A percentile compares a stretch with the other conserved stretches of the same genome.
These are phyloP conservation scores for Trisateles emortualis DNA, from an alignment of 2,888 invertebrate species.

Conservation along the genomic window DNA sequence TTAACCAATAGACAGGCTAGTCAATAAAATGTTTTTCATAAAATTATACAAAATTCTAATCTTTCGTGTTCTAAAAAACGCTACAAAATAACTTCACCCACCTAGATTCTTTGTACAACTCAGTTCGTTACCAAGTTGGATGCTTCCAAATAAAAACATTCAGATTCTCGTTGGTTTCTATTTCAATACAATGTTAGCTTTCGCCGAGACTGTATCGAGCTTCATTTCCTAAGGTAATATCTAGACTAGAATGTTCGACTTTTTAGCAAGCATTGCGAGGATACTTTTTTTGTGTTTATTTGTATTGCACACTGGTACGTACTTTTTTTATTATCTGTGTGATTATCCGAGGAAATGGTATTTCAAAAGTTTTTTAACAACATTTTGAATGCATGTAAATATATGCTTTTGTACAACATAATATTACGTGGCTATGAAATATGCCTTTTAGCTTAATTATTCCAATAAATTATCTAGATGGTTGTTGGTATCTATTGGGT, in stretches of 20 bases:
- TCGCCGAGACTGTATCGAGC: constrained; percentile 31
- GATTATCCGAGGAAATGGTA: background rate
- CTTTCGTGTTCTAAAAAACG: background rate
- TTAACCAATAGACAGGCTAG: too few relatives aligned
- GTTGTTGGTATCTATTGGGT: too few relatives aligned
- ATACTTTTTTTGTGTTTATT: constrained; percentile 42
- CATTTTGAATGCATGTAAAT: too few relatives aligned
- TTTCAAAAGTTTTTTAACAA: background rate
- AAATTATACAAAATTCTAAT: too few relatives aligned
- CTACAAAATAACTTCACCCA: background rate
- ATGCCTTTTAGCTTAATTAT: too few relatives aligned
- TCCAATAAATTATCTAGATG: too few relatives aligned
- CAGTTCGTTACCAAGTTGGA: constrained; percentile 39
- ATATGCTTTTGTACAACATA: too few relatives aligned
- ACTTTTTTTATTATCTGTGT: background rate
- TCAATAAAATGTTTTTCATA: too few relatives aligned
- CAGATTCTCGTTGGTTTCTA: constrained; percentile 35
- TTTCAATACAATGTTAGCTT: constrained; percentile 54
- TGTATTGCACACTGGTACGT: constrained; percentile 32
- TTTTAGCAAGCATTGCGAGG: constrained; percentile 38
- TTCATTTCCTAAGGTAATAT: constrained; percentile 54
- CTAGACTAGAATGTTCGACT: constrained; percentile 37
- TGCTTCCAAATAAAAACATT: constrained; percentile 45
- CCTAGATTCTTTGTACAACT: constrained; percentile 7
- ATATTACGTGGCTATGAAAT: too few relatives aligned